These are phyloP conservation scores for Spilogale gracilis DNA, from an alignment of 2,113 vertebrate species.

Conservation along the genomic window DNA sequence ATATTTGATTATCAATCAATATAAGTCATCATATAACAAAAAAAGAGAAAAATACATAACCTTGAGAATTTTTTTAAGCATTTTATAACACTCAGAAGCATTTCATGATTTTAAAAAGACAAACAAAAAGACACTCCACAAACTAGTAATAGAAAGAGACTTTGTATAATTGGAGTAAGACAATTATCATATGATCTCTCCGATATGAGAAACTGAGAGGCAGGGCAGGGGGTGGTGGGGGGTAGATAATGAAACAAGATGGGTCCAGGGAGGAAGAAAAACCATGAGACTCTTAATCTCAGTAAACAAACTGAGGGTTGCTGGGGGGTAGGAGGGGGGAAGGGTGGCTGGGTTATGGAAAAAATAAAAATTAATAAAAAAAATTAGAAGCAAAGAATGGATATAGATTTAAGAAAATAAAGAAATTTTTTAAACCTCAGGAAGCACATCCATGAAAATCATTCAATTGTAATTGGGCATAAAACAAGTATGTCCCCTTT, in stretches of 20 bases:
- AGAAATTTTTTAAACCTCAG: background rate
- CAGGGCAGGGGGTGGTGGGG: no score
- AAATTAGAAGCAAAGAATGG: no score
- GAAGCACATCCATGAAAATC: background rate
- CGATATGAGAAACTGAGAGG: no score
- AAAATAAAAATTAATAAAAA: no score
- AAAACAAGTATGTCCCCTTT: background rate
- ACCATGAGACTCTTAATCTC: no score
- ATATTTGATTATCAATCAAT: constrained; percentile 21
- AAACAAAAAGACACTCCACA: background rate
- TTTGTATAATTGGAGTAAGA: no score
- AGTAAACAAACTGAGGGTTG: no score
- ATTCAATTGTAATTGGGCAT: background rate
- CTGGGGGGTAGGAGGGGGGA: no score
- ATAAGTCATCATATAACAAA: background rate
- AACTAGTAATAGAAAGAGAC: background rate
- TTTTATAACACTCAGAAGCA: background rate
- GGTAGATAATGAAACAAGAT: no score
- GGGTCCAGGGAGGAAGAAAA: no score
- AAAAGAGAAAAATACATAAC: background rate
- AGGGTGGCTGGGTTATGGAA: no score
- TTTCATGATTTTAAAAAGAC: background rate
- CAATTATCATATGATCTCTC: no score
- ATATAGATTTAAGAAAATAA: background rate
- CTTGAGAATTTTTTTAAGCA: background rate